Conservation (phyloP, 2,888 invertebrate species). For the Drosophila flavopinicola region DNA sequence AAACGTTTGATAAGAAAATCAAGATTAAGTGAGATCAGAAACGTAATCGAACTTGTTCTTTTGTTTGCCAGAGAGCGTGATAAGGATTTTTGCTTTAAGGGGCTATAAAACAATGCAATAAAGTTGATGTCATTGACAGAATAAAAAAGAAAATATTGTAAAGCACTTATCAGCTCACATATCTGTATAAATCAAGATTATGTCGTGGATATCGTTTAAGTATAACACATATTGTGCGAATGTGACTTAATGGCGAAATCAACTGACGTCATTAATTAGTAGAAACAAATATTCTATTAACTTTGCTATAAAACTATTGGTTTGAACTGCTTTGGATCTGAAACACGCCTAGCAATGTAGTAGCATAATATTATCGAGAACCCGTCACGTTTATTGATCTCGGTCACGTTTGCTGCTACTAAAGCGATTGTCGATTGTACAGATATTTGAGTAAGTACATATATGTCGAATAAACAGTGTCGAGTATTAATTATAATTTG, state of each 20-base stretch:
- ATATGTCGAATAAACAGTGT: slow-evolving; percentile 6
- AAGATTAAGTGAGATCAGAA: too few relatives aligned
- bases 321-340: slow-evolving; percentile 31
- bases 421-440: not conserved
- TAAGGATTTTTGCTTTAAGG: too few relatives aligned
- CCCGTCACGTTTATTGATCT: slow-evolving; percentile 53
- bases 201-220: too few relatives aligned
- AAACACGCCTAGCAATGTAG: too few relatives aligned
- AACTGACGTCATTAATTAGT: slow-evolving; percentile 60
- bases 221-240: not conserved
- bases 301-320: slow-evolving; percentile 22
- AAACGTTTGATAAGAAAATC: too few relatives aligned
- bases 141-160: too few relatives aligned
- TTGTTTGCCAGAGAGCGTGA: too few relatives aligned
- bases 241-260: not conserved
- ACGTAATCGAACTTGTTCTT: too few relatives aligned
- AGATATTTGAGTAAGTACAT: not conserved
- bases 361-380: slow-evolving; percentile 13
- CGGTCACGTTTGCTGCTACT: slow-evolving; percentile 12
- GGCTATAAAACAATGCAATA: too few relatives aligned
- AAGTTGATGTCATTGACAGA: too few relatives aligned
- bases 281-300: slow-evolving; percentile 34
- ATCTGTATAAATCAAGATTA: not conserved
- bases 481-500: slow-evolving; percentile 11
- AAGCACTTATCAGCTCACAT: too few relatives aligned